Conservation (phyloP, 2,888 invertebrate species). For the Frankliniella fusca region DNA sequence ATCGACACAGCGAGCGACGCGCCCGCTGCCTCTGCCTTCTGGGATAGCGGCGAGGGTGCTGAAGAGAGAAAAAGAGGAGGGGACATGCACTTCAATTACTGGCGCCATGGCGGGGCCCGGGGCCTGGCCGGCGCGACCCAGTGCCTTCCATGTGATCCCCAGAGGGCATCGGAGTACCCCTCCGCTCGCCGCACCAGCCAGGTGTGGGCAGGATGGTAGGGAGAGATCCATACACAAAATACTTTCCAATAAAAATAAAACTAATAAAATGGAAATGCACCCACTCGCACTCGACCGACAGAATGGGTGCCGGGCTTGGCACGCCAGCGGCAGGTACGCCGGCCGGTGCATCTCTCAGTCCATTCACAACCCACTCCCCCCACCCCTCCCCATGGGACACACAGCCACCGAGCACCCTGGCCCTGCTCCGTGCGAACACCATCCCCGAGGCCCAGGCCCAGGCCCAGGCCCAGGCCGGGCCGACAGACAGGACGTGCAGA, state of each 20-base stretch:
- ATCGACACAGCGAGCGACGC: neutral
- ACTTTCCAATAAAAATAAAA: neutral
- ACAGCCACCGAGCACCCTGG: neutral
- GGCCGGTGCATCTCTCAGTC: neutral
- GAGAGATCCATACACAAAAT: neutral
- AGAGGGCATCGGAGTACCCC: neutral
- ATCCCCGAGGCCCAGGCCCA: neutral
- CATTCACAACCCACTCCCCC: neutral
- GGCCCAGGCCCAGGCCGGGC: too few relatives aligned
- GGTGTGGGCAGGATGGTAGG: too few relatives aligned
- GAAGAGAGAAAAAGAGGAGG: too few relatives aligned
- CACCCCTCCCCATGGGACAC: neutral
- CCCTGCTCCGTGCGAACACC: neutral
- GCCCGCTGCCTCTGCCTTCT: too few relatives aligned
- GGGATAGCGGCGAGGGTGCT: too few relatives aligned
- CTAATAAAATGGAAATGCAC: neutral
- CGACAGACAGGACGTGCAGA: too few relatives aligned
- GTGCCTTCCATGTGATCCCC: neutral
- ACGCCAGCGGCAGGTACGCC: neutral
- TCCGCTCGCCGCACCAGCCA: neutral
- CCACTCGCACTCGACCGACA: neutral
- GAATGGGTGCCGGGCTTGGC: neutral
- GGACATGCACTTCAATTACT: too few relatives aligned
- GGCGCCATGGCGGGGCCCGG: too few relatives aligned
- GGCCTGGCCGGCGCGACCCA: too few relatives aligned